Conservation (phyloP, 92 coral and sea anemone genomes). For the Palythoa grandis region DNA sequence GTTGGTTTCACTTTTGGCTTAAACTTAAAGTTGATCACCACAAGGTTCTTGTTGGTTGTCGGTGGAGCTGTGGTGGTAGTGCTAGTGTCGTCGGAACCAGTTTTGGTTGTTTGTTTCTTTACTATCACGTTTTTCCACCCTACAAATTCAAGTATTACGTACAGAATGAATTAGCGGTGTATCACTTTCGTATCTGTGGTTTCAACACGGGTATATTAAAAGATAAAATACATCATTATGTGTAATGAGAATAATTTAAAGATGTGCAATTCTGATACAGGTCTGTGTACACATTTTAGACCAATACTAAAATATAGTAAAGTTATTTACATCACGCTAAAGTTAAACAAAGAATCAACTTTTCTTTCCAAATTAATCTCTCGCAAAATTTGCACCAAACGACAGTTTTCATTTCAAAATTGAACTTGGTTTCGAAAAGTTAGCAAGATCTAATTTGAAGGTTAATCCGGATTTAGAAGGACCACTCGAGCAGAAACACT, state of each 20-base stretch:
- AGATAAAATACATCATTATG: neutral
- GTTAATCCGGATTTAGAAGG: neutral
- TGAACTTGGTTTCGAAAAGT: neutral
- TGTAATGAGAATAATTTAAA: too few species aligned
- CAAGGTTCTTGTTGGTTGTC: slow-evolving; percentile 3
- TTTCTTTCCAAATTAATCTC: neutral
- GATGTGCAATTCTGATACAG: neutral
- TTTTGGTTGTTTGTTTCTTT: neutral
- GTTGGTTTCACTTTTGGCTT: slow-evolving; percentile 20
- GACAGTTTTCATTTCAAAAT: too few species aligned
- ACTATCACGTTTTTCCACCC: neutral
- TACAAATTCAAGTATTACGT: neutral
- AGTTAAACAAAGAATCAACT: neutral
- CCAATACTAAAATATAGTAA: neutral
- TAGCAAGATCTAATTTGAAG: neutral
- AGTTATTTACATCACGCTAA: neutral
- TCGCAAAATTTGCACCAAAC: too few species aligned
- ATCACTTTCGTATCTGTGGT: neutral
- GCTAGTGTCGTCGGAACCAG: neutral
- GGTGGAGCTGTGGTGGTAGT: slow-evolving; percentile 6
- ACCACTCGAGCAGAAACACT: neutral
- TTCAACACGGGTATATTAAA: neutral
- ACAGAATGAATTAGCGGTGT: too few species aligned
- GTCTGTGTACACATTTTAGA: neutral
- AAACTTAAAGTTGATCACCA: neutral